Percentiles rank a stretch among this genome's conserved stretches.
These are phyloP conservation scores for Latrodectus hesperus DNA, from an alignment of 2,888 invertebrate genomes.

Conservation along the genomic window DNA sequence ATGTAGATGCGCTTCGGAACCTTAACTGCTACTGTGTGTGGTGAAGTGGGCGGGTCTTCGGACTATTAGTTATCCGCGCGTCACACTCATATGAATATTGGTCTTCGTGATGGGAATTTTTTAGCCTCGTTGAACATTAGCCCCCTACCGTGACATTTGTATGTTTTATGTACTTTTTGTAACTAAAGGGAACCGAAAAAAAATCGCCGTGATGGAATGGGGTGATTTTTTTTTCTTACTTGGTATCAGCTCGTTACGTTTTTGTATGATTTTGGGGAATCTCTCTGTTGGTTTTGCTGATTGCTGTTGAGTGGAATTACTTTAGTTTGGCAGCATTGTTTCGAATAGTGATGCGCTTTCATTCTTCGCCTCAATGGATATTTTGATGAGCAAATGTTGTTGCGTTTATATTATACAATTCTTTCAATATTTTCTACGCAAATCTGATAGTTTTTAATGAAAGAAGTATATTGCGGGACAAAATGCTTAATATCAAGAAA, in stretches of 20 bases:
- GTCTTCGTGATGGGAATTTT: slow-evolving; percentile 63
- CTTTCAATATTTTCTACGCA: too few species aligned
- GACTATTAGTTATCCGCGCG: slow-evolving; percentile 66
- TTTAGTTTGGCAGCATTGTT: too few species aligned
- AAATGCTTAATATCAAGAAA: too few species aligned
- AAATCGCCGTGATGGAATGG: slow-evolving; percentile 21
- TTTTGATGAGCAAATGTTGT: too few species aligned
- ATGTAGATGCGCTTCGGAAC: slow-evolving; percentile 62
- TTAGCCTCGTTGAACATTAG: slow-evolving; percentile 63
- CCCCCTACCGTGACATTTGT: slow-evolving; percentile 58
- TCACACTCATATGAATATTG: slow-evolving; percentile 67
- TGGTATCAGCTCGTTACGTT: not conserved
- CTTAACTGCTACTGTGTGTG: slow-evolving; percentile 63
- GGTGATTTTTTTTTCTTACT: slow-evolving; percentile 16
- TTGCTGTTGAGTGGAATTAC: not conserved
- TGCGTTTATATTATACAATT: too few species aligned
- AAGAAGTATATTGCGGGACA: too few species aligned
- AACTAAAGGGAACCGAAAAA: slow-evolving; percentile 46
- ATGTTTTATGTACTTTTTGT: slow-evolving; percentile 60
- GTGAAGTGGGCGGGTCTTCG: slow-evolving; percentile 47
- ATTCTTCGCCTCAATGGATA: too few species aligned
- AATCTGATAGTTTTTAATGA: too few species aligned
- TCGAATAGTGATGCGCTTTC: too few species aligned
- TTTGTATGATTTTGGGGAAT: slow-evolving; percentile 8
- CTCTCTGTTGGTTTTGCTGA: slow-evolving; percentile 5